Conservation (phyloP, 2,113 vertebrate species). For the Apteryx owenii region DNA sequence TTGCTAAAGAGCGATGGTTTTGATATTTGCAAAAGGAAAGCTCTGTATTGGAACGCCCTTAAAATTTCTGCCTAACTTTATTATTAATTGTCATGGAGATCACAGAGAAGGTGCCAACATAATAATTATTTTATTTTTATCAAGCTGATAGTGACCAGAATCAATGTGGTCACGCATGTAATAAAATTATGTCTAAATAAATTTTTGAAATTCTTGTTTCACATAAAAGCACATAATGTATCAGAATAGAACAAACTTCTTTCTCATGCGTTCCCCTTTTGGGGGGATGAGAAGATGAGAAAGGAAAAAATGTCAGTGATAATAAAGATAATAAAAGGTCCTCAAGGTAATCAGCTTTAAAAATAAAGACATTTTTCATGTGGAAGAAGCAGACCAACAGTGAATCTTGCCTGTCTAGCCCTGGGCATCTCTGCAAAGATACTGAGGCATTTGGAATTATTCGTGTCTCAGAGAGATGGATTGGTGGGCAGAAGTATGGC, state of each 20-base stretch:
- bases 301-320: not conserved
- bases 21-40: not conserved
- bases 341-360: not conserved
- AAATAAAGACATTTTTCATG: not conserved
- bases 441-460: not conserved
- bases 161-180: not conserved
- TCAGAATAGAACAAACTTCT: not conserved
- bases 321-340: slow-evolving; percentile 25
- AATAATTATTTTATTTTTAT: not conserved
- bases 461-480: not conserved
- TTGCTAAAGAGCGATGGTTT: not conserved
- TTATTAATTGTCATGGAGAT: not conserved
- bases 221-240: not conserved
- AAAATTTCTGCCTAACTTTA: not conserved
- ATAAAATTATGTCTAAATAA: not conserved
- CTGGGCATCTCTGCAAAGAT: not conserved
- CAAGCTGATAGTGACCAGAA: not conserved
- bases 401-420: slow-evolving; percentile 9
- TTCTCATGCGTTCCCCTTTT: not conserved
- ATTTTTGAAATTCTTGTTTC: not conserved
- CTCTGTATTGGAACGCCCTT: not conserved
- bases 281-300: not conserved
- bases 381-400: not conserved
- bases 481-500: not conserved
- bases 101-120: not conserved